These are phyloP conservation scores for Anthophora plumipes DNA, from an alignment of 2,888 invertebrate genomes.

Conservation along the genomic window DNA sequence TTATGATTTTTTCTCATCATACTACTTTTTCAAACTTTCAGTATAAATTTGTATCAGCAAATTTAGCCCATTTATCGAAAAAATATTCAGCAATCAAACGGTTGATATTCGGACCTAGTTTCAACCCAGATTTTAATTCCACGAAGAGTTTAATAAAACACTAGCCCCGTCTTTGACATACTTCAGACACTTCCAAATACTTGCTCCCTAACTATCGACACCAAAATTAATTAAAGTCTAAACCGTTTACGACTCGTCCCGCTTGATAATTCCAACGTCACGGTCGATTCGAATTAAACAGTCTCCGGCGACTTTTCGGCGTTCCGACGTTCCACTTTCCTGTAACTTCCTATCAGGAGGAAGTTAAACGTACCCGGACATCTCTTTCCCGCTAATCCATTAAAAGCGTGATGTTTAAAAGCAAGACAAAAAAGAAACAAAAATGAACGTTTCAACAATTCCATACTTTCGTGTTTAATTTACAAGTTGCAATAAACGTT, in stretches of 20 bases:
- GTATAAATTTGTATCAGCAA: too few species aligned
- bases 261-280: background rate
- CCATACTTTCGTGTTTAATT: background rate
- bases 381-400: background rate
- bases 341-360: too few species aligned
- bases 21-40: too few species aligned
- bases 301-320: background rate
- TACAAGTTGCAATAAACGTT: background rate
- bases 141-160: too few species aligned
- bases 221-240: slow-evolving; percentile 13
- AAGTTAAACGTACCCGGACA: background rate
- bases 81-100: too few species aligned
- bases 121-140: too few species aligned
- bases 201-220: background rate
- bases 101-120: too few species aligned
- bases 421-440: background rate
- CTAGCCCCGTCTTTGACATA: background rate
- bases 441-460: rapidly evolving
- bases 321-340: background rate
- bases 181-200: background rate
- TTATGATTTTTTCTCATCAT: too few species aligned
- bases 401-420: background rate
- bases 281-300: slow-evolving; percentile 2
- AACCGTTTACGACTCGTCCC: background rate
- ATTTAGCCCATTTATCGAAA: too few species aligned